Evolutionary conservation across 2,113 vertebrate species (phyloP).

Genomic region (Suricata suricatta): DNA sequence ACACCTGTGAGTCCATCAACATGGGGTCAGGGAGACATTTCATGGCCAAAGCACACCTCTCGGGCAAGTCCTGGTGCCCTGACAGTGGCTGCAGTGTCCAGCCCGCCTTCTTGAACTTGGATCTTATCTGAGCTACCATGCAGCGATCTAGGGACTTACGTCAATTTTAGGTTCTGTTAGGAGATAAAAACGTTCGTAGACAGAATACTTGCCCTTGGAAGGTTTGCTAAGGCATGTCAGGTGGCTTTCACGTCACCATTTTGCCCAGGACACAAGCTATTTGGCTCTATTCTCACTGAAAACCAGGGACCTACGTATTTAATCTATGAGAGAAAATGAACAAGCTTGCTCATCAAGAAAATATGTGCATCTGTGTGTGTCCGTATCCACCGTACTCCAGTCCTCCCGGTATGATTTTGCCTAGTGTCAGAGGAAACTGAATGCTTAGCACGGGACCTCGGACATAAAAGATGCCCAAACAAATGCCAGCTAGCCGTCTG

Average conservation of each 20-base stretch:
- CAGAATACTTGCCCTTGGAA: not conserved
- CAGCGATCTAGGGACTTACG: not conserved
- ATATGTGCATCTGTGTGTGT: not conserved
- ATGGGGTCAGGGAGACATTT: not conserved
- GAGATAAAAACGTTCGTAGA: not conserved
- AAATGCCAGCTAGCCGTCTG: not conserved
- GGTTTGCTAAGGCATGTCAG: not conserved
- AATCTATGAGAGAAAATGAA: not conserved
- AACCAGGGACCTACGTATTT: not conserved
- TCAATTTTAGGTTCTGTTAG: not conserved
- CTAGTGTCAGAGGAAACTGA: not conserved
- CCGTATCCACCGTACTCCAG: rapidly evolving
- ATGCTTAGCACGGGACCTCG: not conserved
- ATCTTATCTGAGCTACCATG: rapidly evolving
- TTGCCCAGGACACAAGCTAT: not conserved
- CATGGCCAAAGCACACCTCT: not conserved
- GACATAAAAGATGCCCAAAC: not conserved
- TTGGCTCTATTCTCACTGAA: not conserved
- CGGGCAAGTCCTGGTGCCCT: not conserved
- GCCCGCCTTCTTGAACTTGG: not conserved
- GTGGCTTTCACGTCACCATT: not conserved
- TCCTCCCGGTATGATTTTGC: not conserved
- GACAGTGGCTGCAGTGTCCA: not conserved
- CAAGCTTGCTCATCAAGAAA: not conserved
- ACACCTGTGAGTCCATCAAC: not conserved